Percentiles rank a stretch among this genome's conserved stretches.
phyloP scores from a whole-genome alignment of 2,888 invertebrate genomes.

The Pterostichus madidus region DNA sequence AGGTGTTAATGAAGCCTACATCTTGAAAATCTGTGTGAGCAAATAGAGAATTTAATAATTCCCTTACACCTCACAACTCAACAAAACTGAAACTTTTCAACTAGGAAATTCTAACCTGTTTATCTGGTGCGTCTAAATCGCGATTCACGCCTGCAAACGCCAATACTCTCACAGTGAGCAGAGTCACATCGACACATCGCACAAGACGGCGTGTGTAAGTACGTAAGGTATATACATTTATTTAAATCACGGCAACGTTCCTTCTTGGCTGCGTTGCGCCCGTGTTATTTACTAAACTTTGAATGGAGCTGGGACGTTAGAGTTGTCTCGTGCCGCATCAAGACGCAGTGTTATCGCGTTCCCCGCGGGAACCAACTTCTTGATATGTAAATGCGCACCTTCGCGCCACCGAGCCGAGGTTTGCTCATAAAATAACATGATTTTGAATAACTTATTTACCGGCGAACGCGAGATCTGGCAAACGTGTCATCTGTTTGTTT shows the following conservation, averaged over 20 bases:
- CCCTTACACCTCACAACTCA: background rate
- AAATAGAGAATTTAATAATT: background rate
- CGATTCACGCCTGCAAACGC: background rate
- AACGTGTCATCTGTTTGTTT: slow-evolving; percentile 36
- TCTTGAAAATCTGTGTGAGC: too few species aligned
- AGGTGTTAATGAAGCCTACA: too few species aligned
- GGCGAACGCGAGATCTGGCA: slow-evolving; percentile 1
- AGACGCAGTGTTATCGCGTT: slow-evolving; percentile 64
- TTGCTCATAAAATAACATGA: slow-evolving; percentile 66
- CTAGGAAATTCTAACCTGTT: slow-evolving; percentile 3
- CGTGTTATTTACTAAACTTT: slow-evolving; percentile 65
- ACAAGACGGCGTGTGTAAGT: slow-evolving; percentile 26
- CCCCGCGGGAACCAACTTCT: slow-evolving; percentile 64
- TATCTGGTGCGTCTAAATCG: background rate
- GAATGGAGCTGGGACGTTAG: slow-evolving; percentile 62
- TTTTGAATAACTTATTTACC: slow-evolving; percentile 66
- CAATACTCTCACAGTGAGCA: background rate
- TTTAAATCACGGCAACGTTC: slow-evolving; percentile 62
- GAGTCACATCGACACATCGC: background rate
- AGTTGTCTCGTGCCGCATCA: slow-evolving; percentile 66
- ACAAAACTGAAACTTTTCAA: slow-evolving; percentile 7
- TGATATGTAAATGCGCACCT: slow-evolving; percentile 66
- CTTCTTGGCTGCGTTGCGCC: background rate
- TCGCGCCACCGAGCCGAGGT: slow-evolving; percentile 64
- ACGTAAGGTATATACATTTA: slow-evolving; percentile 60